phyloP scores from a whole-genome alignment of 2,113 vertebrate genomes.

The Zosterops hypoxanthus region DNA sequence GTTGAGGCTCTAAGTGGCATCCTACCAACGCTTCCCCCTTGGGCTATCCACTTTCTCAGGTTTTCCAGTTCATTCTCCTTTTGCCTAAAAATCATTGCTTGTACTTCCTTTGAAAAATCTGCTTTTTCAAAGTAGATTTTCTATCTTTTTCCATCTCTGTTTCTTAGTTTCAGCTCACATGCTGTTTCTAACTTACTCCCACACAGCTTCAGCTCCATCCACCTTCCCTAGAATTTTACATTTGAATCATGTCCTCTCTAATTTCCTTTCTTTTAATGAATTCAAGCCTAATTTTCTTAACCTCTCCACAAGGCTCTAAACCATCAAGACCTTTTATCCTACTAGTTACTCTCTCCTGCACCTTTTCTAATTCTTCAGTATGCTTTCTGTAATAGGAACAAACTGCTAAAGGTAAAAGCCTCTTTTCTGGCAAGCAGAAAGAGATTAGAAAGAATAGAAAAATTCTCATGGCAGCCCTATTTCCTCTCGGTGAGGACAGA shows the following conservation, averaged over 20 bases:
- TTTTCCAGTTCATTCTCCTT: background rate
- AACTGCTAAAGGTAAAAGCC: background rate
- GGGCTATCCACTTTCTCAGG: background rate
- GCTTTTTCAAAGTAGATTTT: background rate
- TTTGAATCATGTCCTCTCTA: constrained; percentile 7
- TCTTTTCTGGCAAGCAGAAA: background rate
- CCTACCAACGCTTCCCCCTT: background rate
- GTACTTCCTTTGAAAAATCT: background rate
- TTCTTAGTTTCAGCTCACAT: background rate
- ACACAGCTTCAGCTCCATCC: background rate
- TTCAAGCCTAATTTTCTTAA: constrained; percentile 41
- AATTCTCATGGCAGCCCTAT: background rate
- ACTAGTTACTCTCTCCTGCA: background rate
- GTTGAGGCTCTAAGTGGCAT: background rate
- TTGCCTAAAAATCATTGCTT: background rate
- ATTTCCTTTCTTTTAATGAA: constrained; percentile 32
- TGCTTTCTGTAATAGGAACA: constrained; percentile 40
- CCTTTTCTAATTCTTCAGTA: constrained; percentile 27
- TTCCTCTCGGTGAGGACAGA: background rate
- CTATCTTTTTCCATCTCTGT: background rate
- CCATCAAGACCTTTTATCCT: background rate
- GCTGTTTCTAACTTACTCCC: background rate
- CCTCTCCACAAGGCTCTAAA: background rate
- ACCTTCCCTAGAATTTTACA: background rate
- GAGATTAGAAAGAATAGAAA: background rate